These are phyloP conservation scores for Drosophila pseudoobscura DNA, from an alignment of 1,140 invertebrate species.

Conservation along the genomic window DNA sequence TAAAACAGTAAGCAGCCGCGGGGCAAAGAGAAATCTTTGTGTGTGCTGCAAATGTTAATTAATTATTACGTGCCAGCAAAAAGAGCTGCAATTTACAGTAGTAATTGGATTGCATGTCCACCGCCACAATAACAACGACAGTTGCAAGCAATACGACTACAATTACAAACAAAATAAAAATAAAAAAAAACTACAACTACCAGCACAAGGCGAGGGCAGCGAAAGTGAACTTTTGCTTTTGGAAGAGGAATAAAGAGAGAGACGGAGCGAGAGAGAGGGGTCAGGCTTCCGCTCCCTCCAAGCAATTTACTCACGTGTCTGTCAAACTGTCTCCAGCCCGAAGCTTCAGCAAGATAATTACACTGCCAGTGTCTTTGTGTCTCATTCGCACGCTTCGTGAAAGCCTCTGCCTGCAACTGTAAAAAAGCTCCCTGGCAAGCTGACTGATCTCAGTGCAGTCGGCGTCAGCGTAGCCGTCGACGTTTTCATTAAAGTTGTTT, in stretches of 20 bases:
- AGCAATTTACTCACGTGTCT: slow-evolving; percentile 77
- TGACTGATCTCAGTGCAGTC: slow-evolving; percentile 34
- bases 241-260: slow-evolving; percentile 1
- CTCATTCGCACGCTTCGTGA: slow-evolving; percentile 32
- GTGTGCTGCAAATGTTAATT: slow-evolving; percentile 66
- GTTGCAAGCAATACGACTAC: slow-evolving; percentile 7
- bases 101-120: slow-evolving; percentile 77
- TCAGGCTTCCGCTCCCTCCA: slow-evolving; percentile 13
- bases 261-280: slow-evolving; percentile 2
- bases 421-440: slow-evolving; percentile 32
- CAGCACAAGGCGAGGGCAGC: slow-evolving; percentile 45
- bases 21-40: slow-evolving; percentile 62
- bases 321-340: slow-evolving; percentile 52
- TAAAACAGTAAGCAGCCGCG: slow-evolving; percentile 23
- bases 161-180: slow-evolving; percentile 18
- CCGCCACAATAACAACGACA: slow-evolving; percentile 32
- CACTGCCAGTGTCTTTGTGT: slow-evolving; percentile 25
- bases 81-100: slow-evolving; percentile 68
- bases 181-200: slow-evolving; percentile 31
- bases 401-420: slow-evolving; percentile 42
- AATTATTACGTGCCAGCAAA: slow-evolving; percentile 73
- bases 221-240: slow-evolving; percentile 80
- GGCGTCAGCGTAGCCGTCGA: slow-evolving; percentile 27
- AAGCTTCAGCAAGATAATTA: slow-evolving; percentile 65
- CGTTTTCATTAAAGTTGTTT: slow-evolving; percentile 79